Evolutionary conservation across 2,113 vertebrate genomes (phyloP).

Genomic region (Ancistrus triradiatus): DNA sequence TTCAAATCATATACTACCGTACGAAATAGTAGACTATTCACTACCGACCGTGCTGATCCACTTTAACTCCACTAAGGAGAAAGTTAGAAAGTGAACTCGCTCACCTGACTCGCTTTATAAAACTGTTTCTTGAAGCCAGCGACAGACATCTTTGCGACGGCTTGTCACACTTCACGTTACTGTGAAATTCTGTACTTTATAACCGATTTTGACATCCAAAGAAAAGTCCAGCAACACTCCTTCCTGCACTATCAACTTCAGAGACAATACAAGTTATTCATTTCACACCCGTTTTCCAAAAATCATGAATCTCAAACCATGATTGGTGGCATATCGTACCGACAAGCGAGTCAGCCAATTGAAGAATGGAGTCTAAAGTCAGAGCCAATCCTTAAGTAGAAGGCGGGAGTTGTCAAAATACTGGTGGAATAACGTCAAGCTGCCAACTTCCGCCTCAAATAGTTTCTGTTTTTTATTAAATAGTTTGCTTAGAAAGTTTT

Average conservation of each 20-base stretch:
- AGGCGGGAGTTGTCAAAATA: background rate
- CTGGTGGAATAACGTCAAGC: background rate
- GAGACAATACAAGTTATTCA: background rate
- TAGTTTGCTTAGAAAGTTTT: too few species aligned
- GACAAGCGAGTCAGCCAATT: background rate
- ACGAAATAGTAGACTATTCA: background rate
- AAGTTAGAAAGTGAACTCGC: slow-evolving; percentile 13
- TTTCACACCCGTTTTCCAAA: background rate
- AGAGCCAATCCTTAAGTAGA: background rate
- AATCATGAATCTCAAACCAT: background rate
- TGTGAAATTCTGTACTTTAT: background rate
- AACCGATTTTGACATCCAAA: background rate
- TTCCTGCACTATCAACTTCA: slow-evolving; percentile 1
- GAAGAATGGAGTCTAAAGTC: background rate
- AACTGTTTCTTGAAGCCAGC: slow-evolving; percentile 94
- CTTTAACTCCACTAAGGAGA: background rate
- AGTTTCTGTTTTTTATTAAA: too few species aligned
- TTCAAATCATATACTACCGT: too few species aligned
- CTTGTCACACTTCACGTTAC: slow-evolving; percentile 1
- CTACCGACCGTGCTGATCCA: background rate
- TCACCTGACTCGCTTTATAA: slow-evolving; percentile 95
- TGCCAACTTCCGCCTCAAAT: background rate
- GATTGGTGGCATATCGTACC: background rate
- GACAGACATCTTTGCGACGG: slow-evolving; percentile 80
- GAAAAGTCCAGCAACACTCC: background rate